Evolutionary conservation across 2,113 vertebrate species (phyloP), one percentile per base, ranked within the genome.

Genomic region (Eira barbara): DNA sequence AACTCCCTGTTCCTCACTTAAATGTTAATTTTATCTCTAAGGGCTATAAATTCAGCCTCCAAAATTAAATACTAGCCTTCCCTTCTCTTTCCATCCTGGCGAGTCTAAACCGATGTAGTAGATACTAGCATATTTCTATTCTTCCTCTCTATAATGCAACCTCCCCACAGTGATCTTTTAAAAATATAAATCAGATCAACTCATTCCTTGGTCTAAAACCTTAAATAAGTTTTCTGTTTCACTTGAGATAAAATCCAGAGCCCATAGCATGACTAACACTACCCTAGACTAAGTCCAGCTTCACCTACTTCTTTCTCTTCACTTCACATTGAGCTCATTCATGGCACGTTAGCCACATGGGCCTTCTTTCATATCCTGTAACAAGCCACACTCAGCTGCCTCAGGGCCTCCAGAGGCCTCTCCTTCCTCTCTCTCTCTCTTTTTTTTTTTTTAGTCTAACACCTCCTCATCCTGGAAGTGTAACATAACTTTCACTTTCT

Each of bases 31-130:
- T 88, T 55, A 69, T 92, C 69, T 88, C 76, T 63, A 42, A 49
- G 10, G 73, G 36, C 36, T 95, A 6, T 61, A 83, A 93, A 89
- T 86, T 80, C 49, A 81, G 36, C 63, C 49, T 95, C 63, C 18
- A 97, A 63, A 91, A 76, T 89, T 88, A 90, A 86, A 47, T 89
- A 23, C 83, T 74, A 69, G 29, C 90, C 57, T 31, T 12, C 21
- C 21, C 25, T 25, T 20, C 10, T 42, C 89, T 92, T 94, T 88
- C 47, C 61, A 74, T 55, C 47, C 87, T 85, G 47, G 36, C 27
- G 65, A 57, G 49, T 92, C 42, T 85, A 91, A 84, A 63, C 49
- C 69, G 76, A 15, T 74, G 11, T 42, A 52, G 57, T 67, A 47
- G 79, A 63, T 76, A 89, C 29, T n/a, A 34, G 36, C 36, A 0